Conservation (phyloP, 2,113 vertebrate species). For the Oriolus oriolus region DNA sequence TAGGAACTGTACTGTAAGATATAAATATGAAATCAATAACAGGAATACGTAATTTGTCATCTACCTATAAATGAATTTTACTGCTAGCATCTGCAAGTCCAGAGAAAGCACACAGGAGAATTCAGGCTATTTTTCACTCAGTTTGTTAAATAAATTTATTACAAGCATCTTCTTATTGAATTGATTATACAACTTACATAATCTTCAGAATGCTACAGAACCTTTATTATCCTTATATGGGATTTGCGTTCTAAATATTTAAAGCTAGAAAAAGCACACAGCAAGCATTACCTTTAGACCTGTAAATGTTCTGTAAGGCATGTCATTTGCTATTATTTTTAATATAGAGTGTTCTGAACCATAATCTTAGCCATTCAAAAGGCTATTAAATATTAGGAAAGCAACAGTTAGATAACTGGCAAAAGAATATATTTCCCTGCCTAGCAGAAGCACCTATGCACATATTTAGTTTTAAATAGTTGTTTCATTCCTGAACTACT, state of each 20-base stretch:
- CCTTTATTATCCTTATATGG: background rate
- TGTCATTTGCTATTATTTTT: background rate
- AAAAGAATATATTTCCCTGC: background rate
- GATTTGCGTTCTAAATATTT: background rate
- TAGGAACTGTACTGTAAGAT: background rate
- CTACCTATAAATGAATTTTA: background rate
- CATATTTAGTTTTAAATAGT: background rate
- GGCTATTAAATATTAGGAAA: background rate
- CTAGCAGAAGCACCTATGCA: background rate
- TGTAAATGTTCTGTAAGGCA: background rate
- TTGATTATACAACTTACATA: slow-evolving; percentile 6
- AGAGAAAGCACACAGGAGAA: background rate
- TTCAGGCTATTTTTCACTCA: background rate
- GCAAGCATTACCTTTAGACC: background rate
- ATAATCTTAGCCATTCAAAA: background rate
- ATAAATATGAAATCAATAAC: background rate
- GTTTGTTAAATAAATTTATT: slow-evolving; percentile 17
- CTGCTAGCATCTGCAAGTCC: background rate
- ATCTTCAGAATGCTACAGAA: background rate
- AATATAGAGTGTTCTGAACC: background rate
- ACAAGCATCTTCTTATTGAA: background rate
- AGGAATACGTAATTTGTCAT: background rate
- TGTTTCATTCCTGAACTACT: background rate
- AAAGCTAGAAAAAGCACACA: slow-evolving; percentile 11
- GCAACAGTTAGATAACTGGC: background rate